Evolutionary conservation across 2,888 invertebrate genomes (phyloP), one percentile per base, ranked within the genome.

Genomic region (Leucania comma): DNA sequence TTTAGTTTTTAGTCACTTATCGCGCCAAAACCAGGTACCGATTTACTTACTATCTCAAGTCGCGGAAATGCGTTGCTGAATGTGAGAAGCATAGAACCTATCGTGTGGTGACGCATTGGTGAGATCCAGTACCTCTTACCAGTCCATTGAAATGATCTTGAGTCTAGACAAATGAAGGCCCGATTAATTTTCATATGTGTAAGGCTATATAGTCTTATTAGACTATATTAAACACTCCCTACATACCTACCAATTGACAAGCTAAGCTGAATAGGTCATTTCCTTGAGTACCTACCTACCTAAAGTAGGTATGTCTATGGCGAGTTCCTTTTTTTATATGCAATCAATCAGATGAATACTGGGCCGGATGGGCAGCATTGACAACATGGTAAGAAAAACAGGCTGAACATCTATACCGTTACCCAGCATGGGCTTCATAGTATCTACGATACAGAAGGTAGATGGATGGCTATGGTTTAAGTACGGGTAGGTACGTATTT

Each of bases 351-450:
- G 20, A 46, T 26, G 14, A 35, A 46, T 73, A 54, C 46, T 63
- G 6, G 53, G 75, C 75, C 75, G 75, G 74, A 63, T 63, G 46
- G 22, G 8, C 46, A 54, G 46, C 26, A 63, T 12, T 32, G 74
- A 73, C 53, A 74, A 12, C 17, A 8, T 32, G 12, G 10, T 54
- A 17, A 74, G 22, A 71, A 71, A 74, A 74, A 74, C 53, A 54
- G 9, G 64, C 35, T 63, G 12, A 9, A 26, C 65, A 46, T 29
- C 20, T 48, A 26, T 71, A 26, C 70, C 70, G 70, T 71, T 71
- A 71, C 17, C 22, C 32, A 35, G 12, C 26, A 72, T 59, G 17
- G 51, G 24, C 24, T 51, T 32, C 38, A 24, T 51, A 20, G 42
- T 61, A 38, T 24, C 24, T 6, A 61, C 32, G 46, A 53, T 38